phyloP scores from a whole-genome alignment of 2,113 vertebrate genomes.

The Rana temporaria region DNA sequence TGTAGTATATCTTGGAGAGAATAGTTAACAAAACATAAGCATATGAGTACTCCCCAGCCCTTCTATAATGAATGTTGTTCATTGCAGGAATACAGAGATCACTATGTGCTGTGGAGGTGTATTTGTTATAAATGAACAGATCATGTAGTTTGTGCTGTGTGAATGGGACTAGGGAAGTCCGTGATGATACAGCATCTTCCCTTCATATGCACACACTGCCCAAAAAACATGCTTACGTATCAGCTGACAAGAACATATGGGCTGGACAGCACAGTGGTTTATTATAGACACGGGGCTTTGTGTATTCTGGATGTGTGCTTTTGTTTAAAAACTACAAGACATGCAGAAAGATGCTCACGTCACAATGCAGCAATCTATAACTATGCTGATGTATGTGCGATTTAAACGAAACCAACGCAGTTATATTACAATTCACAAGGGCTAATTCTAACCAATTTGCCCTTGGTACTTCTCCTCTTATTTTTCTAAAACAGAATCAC shows the following conservation, averaged over 20 bases:
- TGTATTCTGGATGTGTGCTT: background rate
- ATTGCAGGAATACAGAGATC: background rate
- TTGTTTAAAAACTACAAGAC: background rate
- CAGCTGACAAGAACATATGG: background rate
- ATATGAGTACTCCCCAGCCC: background rate
- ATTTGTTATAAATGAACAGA: background rate
- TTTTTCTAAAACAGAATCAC: too few species aligned
- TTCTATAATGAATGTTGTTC: background rate
- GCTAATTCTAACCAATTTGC: too few species aligned
- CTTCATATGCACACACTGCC: background rate
- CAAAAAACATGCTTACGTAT: constrained; percentile 7
- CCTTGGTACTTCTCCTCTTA: too few species aligned
- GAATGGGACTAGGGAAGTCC: background rate
- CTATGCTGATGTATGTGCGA: too few species aligned
- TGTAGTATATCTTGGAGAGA: background rate
- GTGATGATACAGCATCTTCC: constrained; percentile 30
- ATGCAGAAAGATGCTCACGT: background rate
- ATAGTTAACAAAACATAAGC: background rate
- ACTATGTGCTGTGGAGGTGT: background rate
- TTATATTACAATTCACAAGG: too few species aligned
- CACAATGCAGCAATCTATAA: background rate
- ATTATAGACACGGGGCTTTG: too few species aligned
- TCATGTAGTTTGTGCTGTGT: background rate
- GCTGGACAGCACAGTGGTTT: background rate
- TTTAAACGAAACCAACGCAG: too few species aligned